These are phyloP conservation scores for Nomia melanderi DNA, from an alignment of 1,140 invertebrate genomes.

Conservation along the genomic window DNA sequence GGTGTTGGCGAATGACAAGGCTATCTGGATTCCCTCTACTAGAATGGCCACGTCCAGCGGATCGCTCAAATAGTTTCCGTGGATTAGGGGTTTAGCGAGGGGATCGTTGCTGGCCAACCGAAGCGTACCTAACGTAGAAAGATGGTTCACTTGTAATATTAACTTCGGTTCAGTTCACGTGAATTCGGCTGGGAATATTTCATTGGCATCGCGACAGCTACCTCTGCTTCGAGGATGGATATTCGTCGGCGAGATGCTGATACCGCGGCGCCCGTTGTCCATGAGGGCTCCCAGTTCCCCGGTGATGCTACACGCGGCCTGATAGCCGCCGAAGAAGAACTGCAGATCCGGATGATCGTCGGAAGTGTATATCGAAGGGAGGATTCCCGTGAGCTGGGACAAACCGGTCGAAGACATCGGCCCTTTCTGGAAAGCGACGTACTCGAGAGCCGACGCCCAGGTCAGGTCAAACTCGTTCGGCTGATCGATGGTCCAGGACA, in stretches of 20 bases:
- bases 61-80: slow-evolving; percentile 82
- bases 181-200: too few species aligned
- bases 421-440: slow-evolving; percentile 83
- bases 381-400: slow-evolving; percentile 84
- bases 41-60: slow-evolving; percentile 76
- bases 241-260: slow-evolving; percentile 78
- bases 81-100: slow-evolving; percentile 82
- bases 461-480: slow-evolving; percentile 83
- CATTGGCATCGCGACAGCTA: slow-evolving; percentile 9
- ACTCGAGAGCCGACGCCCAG: slow-evolving; percentile 83
- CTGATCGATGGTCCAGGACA: slow-evolving; percentile 80
- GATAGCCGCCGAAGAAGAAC: slow-evolving; percentile 86
- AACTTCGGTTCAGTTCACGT: neutral
- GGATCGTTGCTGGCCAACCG: slow-evolving; percentile 82
- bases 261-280: slow-evolving; percentile 83
- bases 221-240: slow-evolving; percentile 82
- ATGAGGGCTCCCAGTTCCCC: slow-evolving; percentile 80
- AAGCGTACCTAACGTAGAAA: slow-evolving; percentile 53
- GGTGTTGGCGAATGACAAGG: slow-evolving; percentile 76
- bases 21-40: slow-evolving; percentile 80
- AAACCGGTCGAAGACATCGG: slow-evolving; percentile 84
- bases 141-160: neutral
- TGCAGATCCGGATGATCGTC: slow-evolving; percentile 84
- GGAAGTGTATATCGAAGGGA: slow-evolving; percentile 83
- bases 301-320: slow-evolving; percentile 83